Conservation (phyloP, 2,113 vertebrate species). For the Willisornis vidua region DNA sequence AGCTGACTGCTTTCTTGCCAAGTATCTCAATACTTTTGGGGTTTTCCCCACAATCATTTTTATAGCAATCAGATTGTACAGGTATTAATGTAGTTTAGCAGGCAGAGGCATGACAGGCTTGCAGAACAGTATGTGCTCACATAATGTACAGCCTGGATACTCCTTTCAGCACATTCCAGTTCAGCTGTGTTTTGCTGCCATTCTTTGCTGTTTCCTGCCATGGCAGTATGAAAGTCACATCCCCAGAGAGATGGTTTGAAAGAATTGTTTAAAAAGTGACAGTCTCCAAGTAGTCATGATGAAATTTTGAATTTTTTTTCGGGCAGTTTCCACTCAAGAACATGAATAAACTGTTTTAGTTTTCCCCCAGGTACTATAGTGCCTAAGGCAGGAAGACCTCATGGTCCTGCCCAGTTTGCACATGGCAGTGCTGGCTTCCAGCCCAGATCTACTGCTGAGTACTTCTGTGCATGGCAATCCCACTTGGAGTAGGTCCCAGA, state of each 20-base stretch:
- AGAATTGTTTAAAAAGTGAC: not conserved
- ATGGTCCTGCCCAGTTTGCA: not conserved
- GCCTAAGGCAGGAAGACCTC: not conserved
- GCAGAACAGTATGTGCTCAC: not conserved
- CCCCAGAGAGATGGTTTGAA: not conserved
- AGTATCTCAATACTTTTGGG: not conserved
- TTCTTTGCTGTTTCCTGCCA: not conserved
- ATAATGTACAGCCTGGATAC: not conserved
- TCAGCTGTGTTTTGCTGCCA: not conserved
- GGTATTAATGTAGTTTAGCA: not conserved
- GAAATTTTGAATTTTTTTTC: not conserved
- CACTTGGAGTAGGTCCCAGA: not conserved
- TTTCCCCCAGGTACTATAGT: not conserved
- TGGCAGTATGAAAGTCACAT: not conserved
- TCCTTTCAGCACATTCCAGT: not conserved
- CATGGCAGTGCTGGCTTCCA: rapidly evolving
- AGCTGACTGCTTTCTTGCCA: not conserved
- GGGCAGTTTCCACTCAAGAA: not conserved
- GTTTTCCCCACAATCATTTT: not conserved
- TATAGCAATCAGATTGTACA: not conserved
- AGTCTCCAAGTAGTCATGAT: not conserved
- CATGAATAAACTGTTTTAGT: not conserved
- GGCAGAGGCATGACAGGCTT: not conserved
- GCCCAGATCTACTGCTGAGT: not conserved
- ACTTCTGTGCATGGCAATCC: not conserved